Conservation (phyloP, 2,113 vertebrate genomes). For the Lepisosteus osseus region DNA sequence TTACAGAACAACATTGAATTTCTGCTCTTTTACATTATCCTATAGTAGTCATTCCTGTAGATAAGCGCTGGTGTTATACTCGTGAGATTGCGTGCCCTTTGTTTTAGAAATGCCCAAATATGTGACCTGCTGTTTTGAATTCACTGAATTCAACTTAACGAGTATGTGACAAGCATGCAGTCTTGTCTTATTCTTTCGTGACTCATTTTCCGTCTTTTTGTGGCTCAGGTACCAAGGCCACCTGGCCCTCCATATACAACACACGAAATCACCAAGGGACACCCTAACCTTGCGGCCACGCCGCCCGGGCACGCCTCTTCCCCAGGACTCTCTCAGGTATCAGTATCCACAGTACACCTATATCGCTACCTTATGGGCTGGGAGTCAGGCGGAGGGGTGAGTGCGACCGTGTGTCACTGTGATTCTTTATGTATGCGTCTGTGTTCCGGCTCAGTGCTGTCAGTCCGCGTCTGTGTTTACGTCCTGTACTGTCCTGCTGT, state of each 20-base stretch:
- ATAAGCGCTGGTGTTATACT: too few species aligned
- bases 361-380: slow-evolving; percentile 70
- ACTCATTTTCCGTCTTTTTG: background rate
- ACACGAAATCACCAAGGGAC: slow-evolving; percentile 95
- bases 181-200: background rate
- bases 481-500: slow-evolving; percentile 6
- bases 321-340: slow-evolving; percentile 92
- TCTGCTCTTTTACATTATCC: too few species aligned
- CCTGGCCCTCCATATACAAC: slow-evolving; percentile 80
- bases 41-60: too few species aligned
- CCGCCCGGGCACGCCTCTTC: slow-evolving; percentile 91
- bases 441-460: slow-evolving; percentile 15
- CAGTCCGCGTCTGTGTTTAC: slow-evolving; percentile 13
- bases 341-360: slow-evolving; percentile 54
- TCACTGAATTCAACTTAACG: background rate
- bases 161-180: background rate
- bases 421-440: slow-evolving; percentile 21
- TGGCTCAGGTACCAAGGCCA: slow-evolving; percentile 83
- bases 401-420: slow-evolving; percentile 17
- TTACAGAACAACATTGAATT: too few species aligned
- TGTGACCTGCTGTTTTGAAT: background rate
- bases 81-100: too few species aligned
- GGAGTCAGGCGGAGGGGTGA: slow-evolving; percentile 67
- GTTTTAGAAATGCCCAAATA: too few species aligned
- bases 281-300: slow-evolving; percentile 85